Percentiles rank a stretch among this genome's conserved stretches.
phyloP scores from a whole-genome alignment of 2,797 vertebrate species.

The Manis crassicaudata region DNA sequence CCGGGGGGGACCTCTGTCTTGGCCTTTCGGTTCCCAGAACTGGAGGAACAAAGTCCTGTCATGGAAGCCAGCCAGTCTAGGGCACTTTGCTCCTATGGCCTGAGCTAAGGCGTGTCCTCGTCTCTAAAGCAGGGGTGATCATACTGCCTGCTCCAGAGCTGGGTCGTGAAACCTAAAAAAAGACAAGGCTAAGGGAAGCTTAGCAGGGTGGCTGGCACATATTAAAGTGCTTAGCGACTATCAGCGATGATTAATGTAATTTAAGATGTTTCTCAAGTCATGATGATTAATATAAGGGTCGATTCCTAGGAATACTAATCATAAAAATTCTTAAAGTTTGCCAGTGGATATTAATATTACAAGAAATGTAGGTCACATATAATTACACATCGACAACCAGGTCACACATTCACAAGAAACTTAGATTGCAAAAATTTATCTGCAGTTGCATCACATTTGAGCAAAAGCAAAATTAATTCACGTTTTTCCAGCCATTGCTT shows the following conservation, averaged over 20 bases:
- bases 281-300: neutral
- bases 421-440: neutral
- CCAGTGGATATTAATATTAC: conserved; percentile 7
- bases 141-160: neutral
- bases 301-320: neutral
- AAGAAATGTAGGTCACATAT: conserved; percentile 18
- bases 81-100: neutral
- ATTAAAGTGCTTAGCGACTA: neutral
- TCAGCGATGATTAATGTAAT: neutral
- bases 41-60: neutral
- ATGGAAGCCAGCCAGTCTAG: neutral
- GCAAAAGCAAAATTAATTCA: neutral
- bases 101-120: neutral
- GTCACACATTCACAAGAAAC: neutral
- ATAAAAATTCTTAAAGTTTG: neutral
- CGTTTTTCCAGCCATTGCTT: neutral
- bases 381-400: neutral
- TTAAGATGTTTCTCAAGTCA: neutral
- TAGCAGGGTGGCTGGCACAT: neutral
- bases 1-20: neutral
- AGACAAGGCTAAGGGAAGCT: neutral
- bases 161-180: neutral
- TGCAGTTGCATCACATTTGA: neutral
- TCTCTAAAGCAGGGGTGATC: neutral
- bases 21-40: neutral